Evolutionary conservation across 2,797 vertebrate genomes (phyloP).

Genomic region (Apogon hyalosoma): DNA sequence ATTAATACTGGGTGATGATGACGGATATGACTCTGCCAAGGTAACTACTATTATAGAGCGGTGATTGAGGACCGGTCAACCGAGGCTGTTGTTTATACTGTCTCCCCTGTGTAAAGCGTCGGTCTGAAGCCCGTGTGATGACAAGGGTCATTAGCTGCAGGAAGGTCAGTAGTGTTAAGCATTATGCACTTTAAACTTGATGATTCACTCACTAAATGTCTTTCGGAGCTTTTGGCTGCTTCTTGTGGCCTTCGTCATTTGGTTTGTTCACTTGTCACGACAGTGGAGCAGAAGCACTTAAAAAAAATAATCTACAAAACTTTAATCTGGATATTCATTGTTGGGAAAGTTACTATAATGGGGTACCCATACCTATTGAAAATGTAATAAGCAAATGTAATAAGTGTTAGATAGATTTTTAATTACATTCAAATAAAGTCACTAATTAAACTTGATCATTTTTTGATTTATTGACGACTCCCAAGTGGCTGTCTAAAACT

Average conservation of each 20-base stretch:
- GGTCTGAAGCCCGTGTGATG: slow-evolving; percentile 61
- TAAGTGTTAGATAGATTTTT: too few species aligned
- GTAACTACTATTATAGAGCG: slow-evolving; percentile 68
- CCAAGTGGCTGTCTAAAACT: too few species aligned
- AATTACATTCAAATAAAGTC: too few species aligned
- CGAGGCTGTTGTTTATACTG: slow-evolving; percentile 73
- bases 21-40: slow-evolving; percentile 73
- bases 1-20: slow-evolving; percentile 70
- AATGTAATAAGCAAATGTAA: too few species aligned
- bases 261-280: background rate
- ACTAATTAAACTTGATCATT: too few species aligned
- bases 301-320: background rate
- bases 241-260: slow-evolving; percentile 5
- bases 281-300: background rate
- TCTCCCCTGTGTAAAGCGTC: slow-evolving; percentile 67
- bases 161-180: slow-evolving; percentile 79
- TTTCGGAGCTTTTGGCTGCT: background rate
- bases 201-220: slow-evolving; percentile 29
- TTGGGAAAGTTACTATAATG: too few species aligned
- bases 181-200: slow-evolving; percentile 63
- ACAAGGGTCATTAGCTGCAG: slow-evolving; percentile 75
- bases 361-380: too few species aligned
- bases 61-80: slow-evolving; percentile 66
- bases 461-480: too few species aligned
- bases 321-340: too few species aligned